Conservation (phyloP, 1,140 invertebrate genomes). For the Triops longicaudatus region DNA sequence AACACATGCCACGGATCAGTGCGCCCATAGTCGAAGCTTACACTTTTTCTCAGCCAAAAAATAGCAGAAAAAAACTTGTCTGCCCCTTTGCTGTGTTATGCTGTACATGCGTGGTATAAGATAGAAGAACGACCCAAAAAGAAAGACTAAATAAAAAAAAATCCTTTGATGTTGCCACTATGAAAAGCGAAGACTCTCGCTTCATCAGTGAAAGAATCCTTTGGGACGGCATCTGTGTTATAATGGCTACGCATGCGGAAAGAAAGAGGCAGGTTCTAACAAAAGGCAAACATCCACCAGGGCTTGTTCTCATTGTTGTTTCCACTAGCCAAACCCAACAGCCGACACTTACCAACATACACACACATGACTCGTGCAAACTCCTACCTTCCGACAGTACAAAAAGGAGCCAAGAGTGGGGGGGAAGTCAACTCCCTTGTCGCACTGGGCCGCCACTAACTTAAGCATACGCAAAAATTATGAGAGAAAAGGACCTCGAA, state of each 20-base stretch:
- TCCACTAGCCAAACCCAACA: not conserved
- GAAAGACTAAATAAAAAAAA: no score
- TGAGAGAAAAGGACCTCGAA: not conserved
- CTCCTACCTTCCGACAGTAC: not conserved
- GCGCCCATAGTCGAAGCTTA: not conserved
- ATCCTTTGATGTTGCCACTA: not conserved
- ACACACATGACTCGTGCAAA: not conserved
- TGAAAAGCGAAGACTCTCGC: not conserved
- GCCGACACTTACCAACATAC: not conserved
- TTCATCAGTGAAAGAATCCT: not conserved
- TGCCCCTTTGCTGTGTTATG: not conserved
- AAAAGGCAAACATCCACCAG: not conserved
- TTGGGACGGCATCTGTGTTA: not conserved
- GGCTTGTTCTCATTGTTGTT: not conserved
- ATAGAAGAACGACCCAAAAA: not conserved
- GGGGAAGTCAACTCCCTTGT: not conserved
- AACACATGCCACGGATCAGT: not conserved
- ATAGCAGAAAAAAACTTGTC: not conserved
- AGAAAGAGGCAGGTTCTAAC: not conserved
- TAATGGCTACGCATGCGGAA: not conserved
- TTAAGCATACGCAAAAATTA: slow-evolving; percentile 9
- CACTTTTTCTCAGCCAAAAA: not conserved
- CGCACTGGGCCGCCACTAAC: not conserved
- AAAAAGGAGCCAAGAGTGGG: not conserved
- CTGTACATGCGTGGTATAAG: not conserved